These are phyloP conservation scores for Arremon aurantiirostris DNA, from an alignment of 2,797 vertebrate genomes.

Conservation along the genomic window DNA sequence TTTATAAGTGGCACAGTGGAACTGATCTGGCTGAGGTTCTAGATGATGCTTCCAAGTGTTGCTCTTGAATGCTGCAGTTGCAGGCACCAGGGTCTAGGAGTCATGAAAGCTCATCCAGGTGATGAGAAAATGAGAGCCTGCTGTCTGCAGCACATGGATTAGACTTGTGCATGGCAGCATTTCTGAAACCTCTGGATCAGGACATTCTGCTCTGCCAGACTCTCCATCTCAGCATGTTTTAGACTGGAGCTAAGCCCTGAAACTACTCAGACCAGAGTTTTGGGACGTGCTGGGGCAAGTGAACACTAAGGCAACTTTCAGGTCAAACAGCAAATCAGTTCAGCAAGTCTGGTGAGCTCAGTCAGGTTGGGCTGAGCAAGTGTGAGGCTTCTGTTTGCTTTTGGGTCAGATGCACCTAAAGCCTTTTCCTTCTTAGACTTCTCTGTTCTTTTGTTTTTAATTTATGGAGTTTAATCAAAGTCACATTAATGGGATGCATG, in stretches of 20 bases:
- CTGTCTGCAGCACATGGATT: accelerated
- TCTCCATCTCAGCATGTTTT: neutral
- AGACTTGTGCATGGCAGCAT: neutral
- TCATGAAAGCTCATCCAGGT: neutral
- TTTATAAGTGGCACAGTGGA: neutral
- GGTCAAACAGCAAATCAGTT: neutral
- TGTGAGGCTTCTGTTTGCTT: neutral
- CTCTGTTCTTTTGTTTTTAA: neutral
- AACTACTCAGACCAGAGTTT: neutral
- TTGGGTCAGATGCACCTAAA: neutral
- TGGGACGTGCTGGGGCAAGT: neutral
- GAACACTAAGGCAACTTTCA: neutral
- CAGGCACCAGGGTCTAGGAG: neutral
- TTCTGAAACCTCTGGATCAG: neutral
- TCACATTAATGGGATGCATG: neutral
- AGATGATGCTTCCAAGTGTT: neutral
- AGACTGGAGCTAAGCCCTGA: neutral
- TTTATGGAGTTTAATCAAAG: neutral
- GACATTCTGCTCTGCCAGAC: neutral
- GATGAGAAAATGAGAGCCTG: neutral
- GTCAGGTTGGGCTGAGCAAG: neutral
- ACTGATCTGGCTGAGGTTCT: neutral
- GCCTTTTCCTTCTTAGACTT: neutral
- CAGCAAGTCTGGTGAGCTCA: neutral
- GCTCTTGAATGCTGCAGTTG: neutral